These are phyloP conservation scores for Heliothis peltigera DNA, from an alignment of 2,888 invertebrate genomes.

Conservation along the genomic window DNA sequence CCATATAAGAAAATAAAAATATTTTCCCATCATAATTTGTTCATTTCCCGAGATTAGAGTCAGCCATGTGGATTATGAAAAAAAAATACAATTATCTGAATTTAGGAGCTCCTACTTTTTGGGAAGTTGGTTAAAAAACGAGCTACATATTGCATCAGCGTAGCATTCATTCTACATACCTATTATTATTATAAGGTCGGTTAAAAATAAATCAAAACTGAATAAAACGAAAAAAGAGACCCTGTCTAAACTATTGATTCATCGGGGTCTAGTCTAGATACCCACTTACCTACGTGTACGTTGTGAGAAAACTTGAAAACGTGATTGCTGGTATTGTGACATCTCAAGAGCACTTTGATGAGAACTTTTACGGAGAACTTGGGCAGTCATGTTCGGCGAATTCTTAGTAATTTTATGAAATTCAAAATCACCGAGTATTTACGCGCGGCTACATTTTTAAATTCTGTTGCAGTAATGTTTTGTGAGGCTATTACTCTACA, in stretches of 20 bases:
- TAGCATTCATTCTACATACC: background rate
- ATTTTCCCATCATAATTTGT: no score
- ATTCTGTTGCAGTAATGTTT: slow-evolving; percentile 19
- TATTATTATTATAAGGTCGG: background rate
- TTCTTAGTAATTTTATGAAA: slow-evolving; percentile 40
- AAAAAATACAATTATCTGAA: no score
- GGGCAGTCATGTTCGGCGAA: slow-evolving; percentile 38
- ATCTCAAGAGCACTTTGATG: slow-evolving; percentile 78
- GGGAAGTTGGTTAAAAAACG: no score
- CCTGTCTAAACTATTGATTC: slow-evolving; percentile 32
- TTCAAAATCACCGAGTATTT: slow-evolving; percentile 10
- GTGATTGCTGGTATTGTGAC: slow-evolving; percentile 80
- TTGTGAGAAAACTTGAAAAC: slow-evolving; percentile 49
- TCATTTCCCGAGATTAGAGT: no score
- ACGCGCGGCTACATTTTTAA: slow-evolving; percentile 1
- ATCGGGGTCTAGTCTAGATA: slow-evolving; percentile 35
- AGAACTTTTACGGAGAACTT: slow-evolving; percentile 66
- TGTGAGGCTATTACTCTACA: slow-evolving; percentile 13
- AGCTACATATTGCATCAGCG: background rate
- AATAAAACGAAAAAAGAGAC: slow-evolving; percentile 18
- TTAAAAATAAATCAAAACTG: slow-evolving; percentile 11
- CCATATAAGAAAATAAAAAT: no score
- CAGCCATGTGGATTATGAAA: no score
- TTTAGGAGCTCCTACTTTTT: no score
- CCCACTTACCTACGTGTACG: slow-evolving; percentile 31